Evolutionary conservation across 1,140 invertebrate genomes (phyloP).

Genomic region (Euschistus heros): DNA sequence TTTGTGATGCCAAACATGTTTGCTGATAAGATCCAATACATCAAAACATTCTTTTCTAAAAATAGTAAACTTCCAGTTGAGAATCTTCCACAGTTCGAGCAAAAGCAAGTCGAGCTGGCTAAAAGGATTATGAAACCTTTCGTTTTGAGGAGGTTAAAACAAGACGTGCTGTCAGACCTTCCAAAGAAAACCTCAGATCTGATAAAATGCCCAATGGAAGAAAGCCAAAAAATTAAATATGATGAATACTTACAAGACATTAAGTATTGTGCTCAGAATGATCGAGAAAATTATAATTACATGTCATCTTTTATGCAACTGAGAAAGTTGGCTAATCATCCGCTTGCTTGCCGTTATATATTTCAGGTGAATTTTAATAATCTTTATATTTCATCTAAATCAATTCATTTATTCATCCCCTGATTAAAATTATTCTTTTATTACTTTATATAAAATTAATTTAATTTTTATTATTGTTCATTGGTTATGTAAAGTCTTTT

Average conservation of each 20-base stretch:
- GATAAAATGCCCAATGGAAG: conserved; percentile 50
- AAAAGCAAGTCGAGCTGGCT: conserved; percentile 79
- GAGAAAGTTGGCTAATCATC: conserved; percentile 81
- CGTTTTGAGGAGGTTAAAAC: conserved; percentile 79
- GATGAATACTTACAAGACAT: conserved; percentile 61
- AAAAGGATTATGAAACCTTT: conserved; percentile 95
- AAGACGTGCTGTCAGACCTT: conserved; percentile 68
- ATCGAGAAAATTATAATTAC: conserved; percentile 25
- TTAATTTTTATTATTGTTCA: no score
- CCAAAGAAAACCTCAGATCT: conserved; percentile 67
- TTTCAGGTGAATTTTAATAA: conserved; percentile 43
- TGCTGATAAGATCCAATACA: conserved; percentile 71
- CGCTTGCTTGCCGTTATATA: conserved; percentile 64
- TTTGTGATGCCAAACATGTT: conserved; percentile 96
- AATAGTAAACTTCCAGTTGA: conserved; percentile 36
- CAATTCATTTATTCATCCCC: no score
- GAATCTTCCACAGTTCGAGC: conserved; percentile 61
- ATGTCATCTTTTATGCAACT: conserved; percentile 80
- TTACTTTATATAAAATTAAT: no score
- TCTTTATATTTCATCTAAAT: conserved; percentile 4
- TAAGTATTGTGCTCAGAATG: conserved; percentile 43
- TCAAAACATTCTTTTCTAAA: conserved; percentile 72
- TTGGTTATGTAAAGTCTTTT: no score
- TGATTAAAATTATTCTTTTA: no score
- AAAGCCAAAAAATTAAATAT: conserved; percentile 63